Evolutionary conservation across 2,888 invertebrate genomes (phyloP).

Genomic region (Brachypterus glaber): DNA sequence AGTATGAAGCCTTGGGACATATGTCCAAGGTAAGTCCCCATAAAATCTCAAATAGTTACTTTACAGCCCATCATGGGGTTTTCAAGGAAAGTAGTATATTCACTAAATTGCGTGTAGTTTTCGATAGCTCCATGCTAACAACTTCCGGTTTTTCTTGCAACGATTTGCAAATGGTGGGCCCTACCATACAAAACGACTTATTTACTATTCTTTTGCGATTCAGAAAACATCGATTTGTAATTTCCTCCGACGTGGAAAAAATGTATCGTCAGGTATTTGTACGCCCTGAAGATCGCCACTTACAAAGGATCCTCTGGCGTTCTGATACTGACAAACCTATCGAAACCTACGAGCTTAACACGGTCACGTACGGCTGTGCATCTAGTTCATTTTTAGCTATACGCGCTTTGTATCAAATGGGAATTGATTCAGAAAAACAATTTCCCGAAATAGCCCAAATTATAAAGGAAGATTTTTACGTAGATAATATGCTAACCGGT

Average conservation of each 20-base stretch:
- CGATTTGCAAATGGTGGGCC: constrained; percentile 7
- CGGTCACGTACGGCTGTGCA: constrained; percentile 12
- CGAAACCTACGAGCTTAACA: constrained; percentile 11
- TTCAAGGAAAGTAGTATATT: constrained; percentile 8
- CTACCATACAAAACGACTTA: not conserved
- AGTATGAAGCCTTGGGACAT: constrained; percentile 4
- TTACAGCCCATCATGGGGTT: constrained; percentile 15
- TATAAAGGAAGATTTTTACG: constrained; percentile 15
- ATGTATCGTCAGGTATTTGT: not conserved
- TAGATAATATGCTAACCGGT: constrained; percentile 17
- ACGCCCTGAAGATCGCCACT: not conserved
- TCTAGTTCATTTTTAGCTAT: not conserved
- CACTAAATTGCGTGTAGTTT: constrained; percentile 14
- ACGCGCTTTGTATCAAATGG: not conserved
- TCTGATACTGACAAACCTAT: constrained; percentile 7
- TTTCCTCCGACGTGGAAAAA: not conserved
- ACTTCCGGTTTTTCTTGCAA: constrained; percentile 12
- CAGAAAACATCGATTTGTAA: not conserved
- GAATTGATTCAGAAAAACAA: not conserved
- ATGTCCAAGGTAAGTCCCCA: constrained; percentile 1
- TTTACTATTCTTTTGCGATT: not conserved
- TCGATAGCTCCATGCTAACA: constrained; percentile 10
- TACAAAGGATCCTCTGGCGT: not conserved
- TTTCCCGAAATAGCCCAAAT: not conserved
- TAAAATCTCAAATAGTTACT: constrained; percentile 4